A percentile compares a stretch with the other conserved stretches of the same genome.
Conservation (phyloP, 2,113 vertebrate species). For the Saimiri boliviensis region DNA sequence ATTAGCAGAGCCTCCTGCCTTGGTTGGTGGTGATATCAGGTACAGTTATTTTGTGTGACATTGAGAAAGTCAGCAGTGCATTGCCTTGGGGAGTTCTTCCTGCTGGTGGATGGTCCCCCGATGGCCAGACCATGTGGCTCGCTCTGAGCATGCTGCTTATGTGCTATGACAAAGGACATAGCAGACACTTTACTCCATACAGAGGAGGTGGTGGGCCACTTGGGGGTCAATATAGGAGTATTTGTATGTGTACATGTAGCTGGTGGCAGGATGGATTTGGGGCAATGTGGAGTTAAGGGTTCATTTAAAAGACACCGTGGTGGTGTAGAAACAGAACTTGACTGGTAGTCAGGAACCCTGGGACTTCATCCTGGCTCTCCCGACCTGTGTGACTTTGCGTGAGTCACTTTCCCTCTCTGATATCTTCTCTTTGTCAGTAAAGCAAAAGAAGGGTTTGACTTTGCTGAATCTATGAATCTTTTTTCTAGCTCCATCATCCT, state of each 20-base stretch:
- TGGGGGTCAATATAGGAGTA: neutral
- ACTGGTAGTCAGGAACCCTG: neutral
- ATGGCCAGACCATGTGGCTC: neutral
- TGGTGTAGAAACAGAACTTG: neutral
- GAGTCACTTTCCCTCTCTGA: neutral
- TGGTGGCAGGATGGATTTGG: neutral
- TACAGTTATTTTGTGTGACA: neutral
- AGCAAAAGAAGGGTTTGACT: neutral
- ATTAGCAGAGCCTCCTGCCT: constrained; percentile 53
- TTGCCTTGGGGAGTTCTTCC: neutral
- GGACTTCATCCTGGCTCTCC: neutral
- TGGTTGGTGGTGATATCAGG: neutral
- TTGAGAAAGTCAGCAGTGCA: neutral
- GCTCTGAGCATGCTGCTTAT: neutral
- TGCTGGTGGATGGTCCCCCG: no score
- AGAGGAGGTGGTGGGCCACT: neutral
- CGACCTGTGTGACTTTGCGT: neutral
- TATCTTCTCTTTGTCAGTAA: neutral
- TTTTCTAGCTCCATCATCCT: neutral
- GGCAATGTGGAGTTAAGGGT: neutral
- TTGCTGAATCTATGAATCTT: neutral
- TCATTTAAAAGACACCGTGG: neutral
- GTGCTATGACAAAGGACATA: neutral
- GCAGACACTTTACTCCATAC: neutral
- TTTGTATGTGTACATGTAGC: neutral